Evolutionary conservation across 37 sponge, comb jelly and placozoan species (phyloP).

Genomic region (Amphimedon queenslandica): DNA sequence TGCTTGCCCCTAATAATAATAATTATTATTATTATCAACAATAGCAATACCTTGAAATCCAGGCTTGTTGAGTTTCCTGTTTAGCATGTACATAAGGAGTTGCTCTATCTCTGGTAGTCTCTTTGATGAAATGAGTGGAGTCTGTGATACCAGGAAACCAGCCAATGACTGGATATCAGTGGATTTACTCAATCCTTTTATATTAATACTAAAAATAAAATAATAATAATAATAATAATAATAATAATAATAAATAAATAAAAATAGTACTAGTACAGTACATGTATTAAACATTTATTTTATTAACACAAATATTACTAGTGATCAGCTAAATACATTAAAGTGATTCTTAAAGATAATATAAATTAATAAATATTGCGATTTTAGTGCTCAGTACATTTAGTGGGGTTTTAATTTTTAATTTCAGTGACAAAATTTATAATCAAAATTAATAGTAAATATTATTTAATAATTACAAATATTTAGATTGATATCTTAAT

Average conservation of each 20-base stretch:
- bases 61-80: conserved; percentile 24
- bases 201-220: conserved; percentile 44
- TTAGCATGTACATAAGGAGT: conserved; percentile 77
- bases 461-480: background rate
- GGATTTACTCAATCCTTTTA: conserved; percentile 40
- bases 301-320: no score
- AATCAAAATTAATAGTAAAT: background rate
- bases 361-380: no score
- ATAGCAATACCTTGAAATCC: no score
- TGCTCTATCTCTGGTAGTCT: conserved; percentile 87
- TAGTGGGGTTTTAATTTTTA: no score
- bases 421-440: background rate
- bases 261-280: background rate
- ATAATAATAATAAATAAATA: background rate
- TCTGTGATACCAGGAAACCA: conserved; percentile 55
- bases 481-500: background rate
- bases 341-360: background rate
- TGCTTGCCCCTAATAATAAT: background rate
- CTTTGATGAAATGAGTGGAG: conserved; percentile 62
- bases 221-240: no score
- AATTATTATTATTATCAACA: background rate
- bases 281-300: no score
- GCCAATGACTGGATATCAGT: conserved; percentile 67
- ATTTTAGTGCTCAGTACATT: no score
- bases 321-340: background rate